Conservation (phyloP, 2,888 invertebrate species). For the Amblyjoppa fuscipennis region DNA sequence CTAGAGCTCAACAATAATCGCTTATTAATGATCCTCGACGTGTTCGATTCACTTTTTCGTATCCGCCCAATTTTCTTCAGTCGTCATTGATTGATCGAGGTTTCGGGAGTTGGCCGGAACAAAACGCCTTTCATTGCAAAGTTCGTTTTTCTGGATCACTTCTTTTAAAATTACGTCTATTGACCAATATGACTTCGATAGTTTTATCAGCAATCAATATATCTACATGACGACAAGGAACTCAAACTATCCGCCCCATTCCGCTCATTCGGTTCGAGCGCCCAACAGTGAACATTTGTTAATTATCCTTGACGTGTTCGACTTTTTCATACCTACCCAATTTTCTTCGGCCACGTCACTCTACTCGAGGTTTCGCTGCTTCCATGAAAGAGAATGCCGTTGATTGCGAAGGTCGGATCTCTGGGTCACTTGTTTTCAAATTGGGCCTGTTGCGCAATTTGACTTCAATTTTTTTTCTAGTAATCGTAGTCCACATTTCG, state of each 20-base stretch:
- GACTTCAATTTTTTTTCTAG: background rate
- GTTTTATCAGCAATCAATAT: background rate
- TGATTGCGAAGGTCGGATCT: background rate
- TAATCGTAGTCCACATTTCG: background rate
- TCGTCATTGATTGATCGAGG: background rate
- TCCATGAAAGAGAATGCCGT: background rate
- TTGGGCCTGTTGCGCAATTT: background rate
- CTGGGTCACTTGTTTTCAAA: background rate
- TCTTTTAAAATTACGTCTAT: background rate
- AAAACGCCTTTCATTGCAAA: background rate
- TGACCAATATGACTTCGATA: background rate
- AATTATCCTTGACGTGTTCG: background rate
- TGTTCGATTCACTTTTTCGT: constrained; percentile 1
- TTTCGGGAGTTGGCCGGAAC: background rate
- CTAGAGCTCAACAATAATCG: background rate
- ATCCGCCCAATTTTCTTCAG: background rate
- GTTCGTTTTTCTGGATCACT: background rate
- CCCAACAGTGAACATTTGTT: background rate
- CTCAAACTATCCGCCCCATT: no score
- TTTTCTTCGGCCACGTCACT: background rate
- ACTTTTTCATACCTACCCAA: background rate
- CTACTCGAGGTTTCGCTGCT: background rate
- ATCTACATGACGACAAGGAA: background rate
- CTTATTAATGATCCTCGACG: background rate
- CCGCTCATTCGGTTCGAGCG: background rate